Base-by-base conservation (phyloP, 2,797 vertebrate genomes). In the Muraenolepis orangiensis region DNA sequence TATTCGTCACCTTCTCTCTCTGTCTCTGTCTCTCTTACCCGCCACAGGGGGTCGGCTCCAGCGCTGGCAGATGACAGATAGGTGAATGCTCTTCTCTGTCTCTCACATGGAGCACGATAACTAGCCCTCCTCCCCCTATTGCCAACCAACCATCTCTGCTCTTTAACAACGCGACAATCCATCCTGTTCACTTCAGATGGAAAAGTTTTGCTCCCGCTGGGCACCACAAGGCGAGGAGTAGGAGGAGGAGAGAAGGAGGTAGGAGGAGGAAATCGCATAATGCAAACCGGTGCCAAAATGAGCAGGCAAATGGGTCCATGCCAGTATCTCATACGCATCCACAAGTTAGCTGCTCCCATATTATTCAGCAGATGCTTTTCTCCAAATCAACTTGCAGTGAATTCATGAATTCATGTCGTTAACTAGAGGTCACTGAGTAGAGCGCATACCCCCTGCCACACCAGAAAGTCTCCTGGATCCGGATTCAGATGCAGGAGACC, bases 21-120 rank as follows among this genome's bases (percentile, higher is more conserved):
- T 23, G 4, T 66, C 29, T 2, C 38, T 73, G 30, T 29, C 51
- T 78, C 46, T 51, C 16, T 20, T 20, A 57, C n/a, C 66, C 78
- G 40, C 86, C 36, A 74, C 85, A 81, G 83, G 88, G 76, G 69
- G 83, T 74, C 69, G 76, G 66, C 75, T 82, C 64, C 51, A 78
- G 72, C 76, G 28, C 71, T 32, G 77, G 76, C 68, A 76, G 76
- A 84, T 74, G 75, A 78, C 81, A 75, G 72, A 6, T 78, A 74
- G 72, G 42, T 84, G 71, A 84, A 90, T 78, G 81, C 73, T 74
- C 38, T 83, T 85, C 86, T 76, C 82, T 82, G 75, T 77, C 74
- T 76, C 82, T 82, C 74, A 76, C 74, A 84, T 82, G 86, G 67
- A 76, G 72, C 76, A 87, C 85, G 89, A 86, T 79, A 57, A 79